phyloP scores from a whole-genome alignment of 2,797 vertebrate species.

The Graptemys geographica region DNA sequence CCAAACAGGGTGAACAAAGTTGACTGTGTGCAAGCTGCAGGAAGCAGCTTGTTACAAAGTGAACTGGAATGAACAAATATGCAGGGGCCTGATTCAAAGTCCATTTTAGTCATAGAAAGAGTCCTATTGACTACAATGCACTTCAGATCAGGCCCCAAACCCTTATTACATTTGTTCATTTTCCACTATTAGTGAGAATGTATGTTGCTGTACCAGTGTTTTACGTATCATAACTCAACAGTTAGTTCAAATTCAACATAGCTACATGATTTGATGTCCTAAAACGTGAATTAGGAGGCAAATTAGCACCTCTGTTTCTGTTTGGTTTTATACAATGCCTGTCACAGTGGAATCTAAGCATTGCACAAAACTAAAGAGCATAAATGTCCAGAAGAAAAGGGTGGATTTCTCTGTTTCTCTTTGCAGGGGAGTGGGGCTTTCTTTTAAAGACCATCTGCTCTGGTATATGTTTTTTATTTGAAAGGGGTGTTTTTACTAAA shows the following conservation, averaged over 20 bases:
- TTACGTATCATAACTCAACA: not conserved
- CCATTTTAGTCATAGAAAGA: not conserved
- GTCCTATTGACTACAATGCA: not conserved
- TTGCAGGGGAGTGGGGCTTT: not conserved
- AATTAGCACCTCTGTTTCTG: not conserved
- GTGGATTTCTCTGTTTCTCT: not conserved
- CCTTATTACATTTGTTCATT: fast-evolving
- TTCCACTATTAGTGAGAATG: not conserved
- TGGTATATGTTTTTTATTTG: not conserved
- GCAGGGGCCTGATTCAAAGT: not conserved
- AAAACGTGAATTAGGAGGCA: not conserved
- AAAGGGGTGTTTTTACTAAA: not conserved
- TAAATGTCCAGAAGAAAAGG: not conserved
- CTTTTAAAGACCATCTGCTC: not conserved
- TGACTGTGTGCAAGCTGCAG: not conserved
- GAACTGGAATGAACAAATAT: not conserved
- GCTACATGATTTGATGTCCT: not conserved
- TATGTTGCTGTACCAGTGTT: not conserved
- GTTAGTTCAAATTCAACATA: not conserved
- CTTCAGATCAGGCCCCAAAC: not conserved
- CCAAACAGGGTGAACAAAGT: not conserved
- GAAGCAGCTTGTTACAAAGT: conserved; percentile 10
- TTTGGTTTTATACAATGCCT: not conserved
- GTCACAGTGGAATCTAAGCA: not conserved
- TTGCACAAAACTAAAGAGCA: not conserved